Conservation (phyloP, 2,888 invertebrate genomes). For the Argynnis bischoffii region DNA sequence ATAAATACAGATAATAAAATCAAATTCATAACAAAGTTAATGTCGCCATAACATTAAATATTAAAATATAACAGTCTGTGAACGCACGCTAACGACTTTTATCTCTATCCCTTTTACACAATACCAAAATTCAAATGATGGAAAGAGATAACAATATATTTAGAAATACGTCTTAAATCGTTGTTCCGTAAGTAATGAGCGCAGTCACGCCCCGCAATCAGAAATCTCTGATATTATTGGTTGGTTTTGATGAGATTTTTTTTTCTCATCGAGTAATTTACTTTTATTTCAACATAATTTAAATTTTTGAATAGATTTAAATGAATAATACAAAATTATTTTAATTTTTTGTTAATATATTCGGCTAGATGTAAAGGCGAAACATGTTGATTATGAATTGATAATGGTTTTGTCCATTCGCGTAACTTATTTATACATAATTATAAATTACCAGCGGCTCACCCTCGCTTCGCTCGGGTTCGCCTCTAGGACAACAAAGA, state of each 20-base stretch:
- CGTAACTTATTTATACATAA: no score
- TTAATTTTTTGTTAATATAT: no score
- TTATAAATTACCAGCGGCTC: no score
- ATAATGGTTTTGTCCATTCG: no score
- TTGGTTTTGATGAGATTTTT: constrained; percentile 63
- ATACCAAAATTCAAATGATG: constrained; percentile 27
- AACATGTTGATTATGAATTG: no score
- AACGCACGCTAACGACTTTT: constrained; percentile 47
- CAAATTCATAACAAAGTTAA: constrained; percentile 74
- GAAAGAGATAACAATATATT: constrained; percentile 49
- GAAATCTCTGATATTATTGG: constrained; percentile 63
- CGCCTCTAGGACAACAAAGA: no score
- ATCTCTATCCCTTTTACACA: constrained; percentile 45
- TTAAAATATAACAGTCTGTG: constrained; percentile 65
- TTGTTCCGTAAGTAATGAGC: constrained; percentile 69
- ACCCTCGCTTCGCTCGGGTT: no score
- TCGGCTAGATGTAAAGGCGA: no score
- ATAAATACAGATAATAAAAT: constrained; percentile 69
- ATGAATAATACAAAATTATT: no score
- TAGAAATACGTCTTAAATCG: constrained; percentile 36
- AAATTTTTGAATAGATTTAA: not conserved
- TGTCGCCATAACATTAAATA: constrained; percentile 77
- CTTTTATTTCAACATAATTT: constrained; percentile 54
- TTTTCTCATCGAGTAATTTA: constrained; percentile 66
- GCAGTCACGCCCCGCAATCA: constrained; percentile 77